phyloP scores from a whole-genome alignment of 2,888 invertebrate genomes.

The Drosophila meridiana region DNA sequence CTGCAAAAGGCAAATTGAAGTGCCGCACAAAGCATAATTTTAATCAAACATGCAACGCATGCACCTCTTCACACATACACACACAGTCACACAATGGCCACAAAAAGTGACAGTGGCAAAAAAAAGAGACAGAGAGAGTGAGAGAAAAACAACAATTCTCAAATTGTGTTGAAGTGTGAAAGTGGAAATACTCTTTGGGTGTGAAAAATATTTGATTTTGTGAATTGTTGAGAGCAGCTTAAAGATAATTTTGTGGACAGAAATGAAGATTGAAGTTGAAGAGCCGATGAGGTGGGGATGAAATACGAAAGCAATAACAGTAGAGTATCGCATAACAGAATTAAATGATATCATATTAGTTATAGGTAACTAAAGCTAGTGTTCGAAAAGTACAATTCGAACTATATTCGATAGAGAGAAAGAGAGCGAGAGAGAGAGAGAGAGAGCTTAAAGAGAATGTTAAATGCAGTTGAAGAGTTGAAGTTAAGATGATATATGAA shows the following conservation, averaged over 20 bases:
- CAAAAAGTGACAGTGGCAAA: slow-evolving; percentile 5
- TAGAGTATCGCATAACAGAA: too few species aligned
- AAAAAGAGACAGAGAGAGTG: background rate
- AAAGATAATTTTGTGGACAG: background rate
- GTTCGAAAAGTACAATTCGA: too few species aligned
- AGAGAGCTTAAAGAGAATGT: too few species aligned
- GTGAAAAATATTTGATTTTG: background rate
- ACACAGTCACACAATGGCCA: slow-evolving; percentile 31
- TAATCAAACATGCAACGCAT: slow-evolving; percentile 65
- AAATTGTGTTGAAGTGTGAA: background rate
- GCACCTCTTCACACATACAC: slow-evolving; percentile 35
- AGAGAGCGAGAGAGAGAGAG: too few species aligned
- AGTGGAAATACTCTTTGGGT: slow-evolving; percentile 7
- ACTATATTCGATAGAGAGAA: too few species aligned
- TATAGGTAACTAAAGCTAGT: too few species aligned
- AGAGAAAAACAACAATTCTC: background rate
- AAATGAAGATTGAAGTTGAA: background rate
- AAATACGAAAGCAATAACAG: background rate
- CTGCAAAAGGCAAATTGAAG: slow-evolving; percentile 67
- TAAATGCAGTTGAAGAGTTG: too few species aligned
- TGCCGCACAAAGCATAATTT: slow-evolving; percentile 69
- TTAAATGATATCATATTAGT: too few species aligned
- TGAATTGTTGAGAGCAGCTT: too few species aligned
- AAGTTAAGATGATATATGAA: too few species aligned
- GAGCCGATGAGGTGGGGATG: background rate